These are phyloP conservation scores for Cinclus mexicanus DNA, from an alignment of 2,113 vertebrate species.

Conservation along the genomic window DNA sequence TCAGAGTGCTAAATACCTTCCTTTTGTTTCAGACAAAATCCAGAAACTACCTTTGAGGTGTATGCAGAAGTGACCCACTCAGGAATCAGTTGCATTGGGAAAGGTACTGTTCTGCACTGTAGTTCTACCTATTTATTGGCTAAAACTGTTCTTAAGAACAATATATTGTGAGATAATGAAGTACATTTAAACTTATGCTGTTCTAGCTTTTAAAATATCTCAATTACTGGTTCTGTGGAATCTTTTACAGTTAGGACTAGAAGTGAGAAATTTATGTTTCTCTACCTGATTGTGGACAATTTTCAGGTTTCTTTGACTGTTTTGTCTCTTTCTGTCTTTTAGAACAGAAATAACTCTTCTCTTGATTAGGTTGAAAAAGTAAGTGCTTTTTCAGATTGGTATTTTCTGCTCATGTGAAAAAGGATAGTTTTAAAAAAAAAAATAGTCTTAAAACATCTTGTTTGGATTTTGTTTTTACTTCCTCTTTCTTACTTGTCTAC, in stretches of 20 bases:
- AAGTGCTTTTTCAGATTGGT: background rate
- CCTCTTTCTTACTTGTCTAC: background rate
- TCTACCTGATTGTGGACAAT: background rate
- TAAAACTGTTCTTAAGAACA: background rate
- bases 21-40: conserved; percentile 86
- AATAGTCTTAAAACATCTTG: background rate
- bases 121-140: background rate
- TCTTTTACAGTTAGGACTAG: background rate
- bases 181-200: background rate
- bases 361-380: background rate
- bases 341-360: background rate
- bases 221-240: background rate
- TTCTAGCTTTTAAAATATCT: background rate
- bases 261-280: background rate
- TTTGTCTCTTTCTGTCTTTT: background rate
- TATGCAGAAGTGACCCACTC: conserved; percentile 88
- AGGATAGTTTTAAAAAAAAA: background rate
- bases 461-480: background rate
- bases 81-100: conserved; percentile 75
- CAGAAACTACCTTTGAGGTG: conserved; percentile 92
- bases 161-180: background rate
- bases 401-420: background rate
- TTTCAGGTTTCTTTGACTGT: background rate
- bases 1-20: background rate
- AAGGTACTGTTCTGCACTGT: conserved; percentile 71